Percentiles rank a stretch among this genome's conserved stretches.
phyloP scores from a whole-genome alignment of 2,797 vertebrate genomes.

The Cyprinodon diabolis region DNA sequence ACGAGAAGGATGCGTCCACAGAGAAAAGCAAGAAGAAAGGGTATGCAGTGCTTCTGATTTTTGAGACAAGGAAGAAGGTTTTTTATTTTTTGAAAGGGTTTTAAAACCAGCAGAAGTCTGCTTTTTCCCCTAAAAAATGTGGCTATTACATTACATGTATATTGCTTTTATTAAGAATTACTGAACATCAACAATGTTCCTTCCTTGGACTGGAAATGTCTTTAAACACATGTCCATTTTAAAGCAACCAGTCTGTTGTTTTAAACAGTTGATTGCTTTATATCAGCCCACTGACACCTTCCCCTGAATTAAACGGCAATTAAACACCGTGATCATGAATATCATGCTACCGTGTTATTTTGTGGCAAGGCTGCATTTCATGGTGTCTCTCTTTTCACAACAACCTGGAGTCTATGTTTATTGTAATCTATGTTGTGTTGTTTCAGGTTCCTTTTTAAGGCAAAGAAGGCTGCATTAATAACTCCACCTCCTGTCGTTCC shows the following conservation, averaged over 20 bases:
- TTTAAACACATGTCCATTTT: no score
- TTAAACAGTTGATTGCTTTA: no score
- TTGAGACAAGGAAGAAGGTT: background rate
- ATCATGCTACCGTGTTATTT: background rate
- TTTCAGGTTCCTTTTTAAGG: slow-evolving; percentile 92
- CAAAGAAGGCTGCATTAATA: slow-evolving; percentile 90
- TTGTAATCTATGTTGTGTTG: slow-evolving; percentile 13
- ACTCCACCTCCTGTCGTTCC: slow-evolving; percentile 85
- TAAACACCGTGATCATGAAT: background rate
- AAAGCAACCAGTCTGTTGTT: no score
- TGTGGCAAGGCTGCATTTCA: background rate
- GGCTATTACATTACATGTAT: background rate
- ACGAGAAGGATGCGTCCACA: slow-evolving; percentile 90
- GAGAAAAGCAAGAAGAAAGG: slow-evolving; percentile 95
- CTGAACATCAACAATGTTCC: background rate
- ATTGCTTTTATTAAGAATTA: background rate
- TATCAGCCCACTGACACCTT: no score
- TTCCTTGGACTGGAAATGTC: no score
- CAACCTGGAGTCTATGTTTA: background rate
- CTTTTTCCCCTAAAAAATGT: background rate
- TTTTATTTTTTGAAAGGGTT: background rate
- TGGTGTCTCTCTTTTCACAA: background rate
- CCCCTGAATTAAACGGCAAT: background rate
- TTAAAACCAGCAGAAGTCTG: background rate
- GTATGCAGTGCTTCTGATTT: slow-evolving; percentile 40